Evolutionary conservation across 2,113 vertebrate species (phyloP).

Genomic region (Melanocharis versteri): DNA sequence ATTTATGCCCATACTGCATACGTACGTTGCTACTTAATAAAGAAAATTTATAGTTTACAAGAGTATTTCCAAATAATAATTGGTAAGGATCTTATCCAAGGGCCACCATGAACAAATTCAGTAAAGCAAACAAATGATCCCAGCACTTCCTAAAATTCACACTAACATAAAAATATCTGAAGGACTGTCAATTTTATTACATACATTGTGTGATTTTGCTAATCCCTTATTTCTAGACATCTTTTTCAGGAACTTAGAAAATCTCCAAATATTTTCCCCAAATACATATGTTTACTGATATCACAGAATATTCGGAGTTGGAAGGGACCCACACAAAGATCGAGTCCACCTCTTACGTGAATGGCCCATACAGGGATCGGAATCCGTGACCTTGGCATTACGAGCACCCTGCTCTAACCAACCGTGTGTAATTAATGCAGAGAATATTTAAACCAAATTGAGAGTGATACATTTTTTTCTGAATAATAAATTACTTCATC

Average conservation of each 20-base stretch:
- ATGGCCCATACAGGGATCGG: not conserved
- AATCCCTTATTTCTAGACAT: not conserved
- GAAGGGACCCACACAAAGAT: not conserved
- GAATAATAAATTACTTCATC: not conserved
- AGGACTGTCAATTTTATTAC: not conserved
- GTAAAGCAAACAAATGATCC: not conserved
- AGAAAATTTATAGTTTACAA: not conserved
- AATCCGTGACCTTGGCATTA: not conserved
- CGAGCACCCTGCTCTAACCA: not conserved
- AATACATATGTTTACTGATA: not conserved
- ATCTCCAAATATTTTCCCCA: not conserved
- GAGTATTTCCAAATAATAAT: not conserved
- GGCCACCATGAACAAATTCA: not conserved
- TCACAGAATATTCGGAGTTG: not conserved
- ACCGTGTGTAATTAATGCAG: not conserved
- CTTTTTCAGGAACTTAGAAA: not conserved
- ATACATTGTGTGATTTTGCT: not conserved
- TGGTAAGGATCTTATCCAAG: not conserved
- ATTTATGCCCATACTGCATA: not conserved
- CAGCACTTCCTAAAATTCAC: not conserved
- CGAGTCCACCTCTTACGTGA: not conserved
- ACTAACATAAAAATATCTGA: not conserved
- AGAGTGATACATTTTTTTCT: not conserved
- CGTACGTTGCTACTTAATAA: not conserved
- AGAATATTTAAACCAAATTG: not conserved